phyloP scores from a whole-genome alignment of 2,797 vertebrate genomes.

The Dendrocincla tyrannina region DNA sequence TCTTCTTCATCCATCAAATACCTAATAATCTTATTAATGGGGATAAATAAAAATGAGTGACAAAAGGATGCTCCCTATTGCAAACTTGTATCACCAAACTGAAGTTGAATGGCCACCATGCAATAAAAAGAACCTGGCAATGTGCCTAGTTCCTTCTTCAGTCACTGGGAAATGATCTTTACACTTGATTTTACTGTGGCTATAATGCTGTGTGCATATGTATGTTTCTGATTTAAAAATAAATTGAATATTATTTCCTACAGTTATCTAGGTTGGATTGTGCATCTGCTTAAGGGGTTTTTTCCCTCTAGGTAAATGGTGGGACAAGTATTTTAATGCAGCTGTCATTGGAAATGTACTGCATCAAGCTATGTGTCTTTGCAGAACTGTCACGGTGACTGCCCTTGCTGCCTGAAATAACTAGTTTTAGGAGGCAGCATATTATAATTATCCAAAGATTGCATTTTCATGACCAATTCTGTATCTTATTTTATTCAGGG shows the following conservation, averaged over 20 bases:
- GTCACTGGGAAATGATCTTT: neutral
- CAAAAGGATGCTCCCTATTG: neutral
- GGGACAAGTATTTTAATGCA: neutral
- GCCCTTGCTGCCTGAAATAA: slow-evolving; percentile 32
- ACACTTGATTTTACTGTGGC: neutral
- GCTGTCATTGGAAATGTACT: neutral
- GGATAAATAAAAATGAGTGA: neutral
- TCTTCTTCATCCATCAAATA: neutral
- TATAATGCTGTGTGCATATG: neutral
- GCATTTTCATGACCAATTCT: neutral
- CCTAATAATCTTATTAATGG: neutral
- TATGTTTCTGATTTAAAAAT: slow-evolving; percentile 5
- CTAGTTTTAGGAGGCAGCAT: neutral
- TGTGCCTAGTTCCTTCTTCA: neutral
- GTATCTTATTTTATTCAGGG: slow-evolving; percentile 78
- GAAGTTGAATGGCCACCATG: neutral
- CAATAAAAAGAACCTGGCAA: neutral
- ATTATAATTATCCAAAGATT: neutral
- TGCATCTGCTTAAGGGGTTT: neutral
- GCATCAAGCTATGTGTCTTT: neutral
- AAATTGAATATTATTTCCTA: neutral
- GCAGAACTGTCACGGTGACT: neutral
- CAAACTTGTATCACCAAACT: neutral
- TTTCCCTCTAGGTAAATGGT: neutral
- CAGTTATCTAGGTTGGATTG: neutral